Base-by-base conservation (phyloP, 1,140 invertebrate genomes). In the Periplaneta americana region DNA sequence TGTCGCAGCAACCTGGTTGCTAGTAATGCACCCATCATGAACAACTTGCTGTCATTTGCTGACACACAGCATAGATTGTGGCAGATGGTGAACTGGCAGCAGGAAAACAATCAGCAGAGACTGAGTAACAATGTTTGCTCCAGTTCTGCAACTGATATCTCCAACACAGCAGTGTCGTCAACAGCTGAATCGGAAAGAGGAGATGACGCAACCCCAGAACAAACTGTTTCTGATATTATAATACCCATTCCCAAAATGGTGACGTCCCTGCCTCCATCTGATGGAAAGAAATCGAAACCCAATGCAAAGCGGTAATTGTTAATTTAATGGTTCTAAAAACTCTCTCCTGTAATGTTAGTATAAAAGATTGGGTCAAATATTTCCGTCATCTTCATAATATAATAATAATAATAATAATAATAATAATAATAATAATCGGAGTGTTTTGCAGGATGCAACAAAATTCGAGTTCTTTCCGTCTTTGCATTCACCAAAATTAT, bases 11-110 rank as follows among this genome's bases (percentile, higher is more conserved):
- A 36, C 28, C 32, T 75, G 48, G 86, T 85, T 75, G 82, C 87
- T 9, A 85, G 22, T 85, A 75, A 86, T 86, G 36, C 85, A 84
- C 35, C 86, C 86, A 9, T 87, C 87, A 79, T 86, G 85, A 66
- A 84, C 86, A 8, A 89, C 79, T 48, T 89, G 78, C 82, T 89
- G 32, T 87, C 88, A 9, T 88, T 88, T 88, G 86, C 88, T 22
- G 87, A 89, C 84, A 89, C 89, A 1, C 86, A 89, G 75, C 89
- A 90, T 81, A 84, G 88, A 37, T 88, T 90, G 85, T 90, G 88
- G 87, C 88, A 90, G 83, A 84, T 84, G 82, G 74, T 83, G 32
- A 37, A 57, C 13, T 75, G 76, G 76, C 76, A 78, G 35, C 76
- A 78, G 37, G 76, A 39, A 1, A 39, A 34, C 8, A n/a, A 75